phyloP scores from a whole-genome alignment of 1,140 invertebrate species.

The Pteromalus puparum region DNA sequence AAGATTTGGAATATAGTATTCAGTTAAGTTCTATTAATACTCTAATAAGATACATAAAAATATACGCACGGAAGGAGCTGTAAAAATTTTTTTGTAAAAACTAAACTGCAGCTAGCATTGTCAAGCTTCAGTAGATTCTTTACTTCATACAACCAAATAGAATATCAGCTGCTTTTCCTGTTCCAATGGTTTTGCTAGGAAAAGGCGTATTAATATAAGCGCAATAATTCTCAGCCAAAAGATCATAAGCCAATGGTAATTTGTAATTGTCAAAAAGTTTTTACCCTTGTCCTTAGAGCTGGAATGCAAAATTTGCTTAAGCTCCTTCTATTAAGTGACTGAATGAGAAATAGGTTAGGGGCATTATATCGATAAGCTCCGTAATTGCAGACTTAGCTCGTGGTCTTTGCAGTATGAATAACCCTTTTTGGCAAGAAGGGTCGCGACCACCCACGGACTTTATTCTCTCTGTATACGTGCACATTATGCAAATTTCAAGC shows the following conservation, averaged over 20 bases:
- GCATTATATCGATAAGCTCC: conserved; percentile 50
- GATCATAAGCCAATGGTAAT: not conserved
- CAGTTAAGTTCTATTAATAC: not conserved
- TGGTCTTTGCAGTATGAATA: conserved; percentile 20
- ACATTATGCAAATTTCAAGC: conserved; percentile 17
- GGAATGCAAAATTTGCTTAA: conserved; percentile 16
- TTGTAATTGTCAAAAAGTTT: conserved; percentile 17
- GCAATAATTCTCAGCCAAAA: not conserved
- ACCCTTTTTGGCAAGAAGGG: conserved; percentile 22
- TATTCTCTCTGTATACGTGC: not conserved
- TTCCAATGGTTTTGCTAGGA: too few species aligned
- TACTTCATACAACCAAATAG: too few species aligned
- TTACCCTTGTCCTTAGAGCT: not conserved
- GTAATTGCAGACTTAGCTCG: conserved; percentile 42
- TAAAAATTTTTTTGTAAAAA: too few species aligned
- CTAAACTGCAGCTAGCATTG: too few species aligned
- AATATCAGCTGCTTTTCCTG: too few species aligned
- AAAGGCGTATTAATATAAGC: not conserved
- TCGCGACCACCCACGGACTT: not conserved
- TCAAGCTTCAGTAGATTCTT: too few species aligned
- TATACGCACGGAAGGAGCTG: too few species aligned
- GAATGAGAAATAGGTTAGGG: conserved; percentile 38
- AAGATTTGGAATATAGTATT: too few species aligned
- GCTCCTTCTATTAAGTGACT: conserved; percentile 35
- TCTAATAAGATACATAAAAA: not conserved